Percentiles rank a stretch among this genome's conserved stretches.
phyloP scores from a whole-genome alignment of 2,797 vertebrate genomes.

The Psittacula echo region DNA sequence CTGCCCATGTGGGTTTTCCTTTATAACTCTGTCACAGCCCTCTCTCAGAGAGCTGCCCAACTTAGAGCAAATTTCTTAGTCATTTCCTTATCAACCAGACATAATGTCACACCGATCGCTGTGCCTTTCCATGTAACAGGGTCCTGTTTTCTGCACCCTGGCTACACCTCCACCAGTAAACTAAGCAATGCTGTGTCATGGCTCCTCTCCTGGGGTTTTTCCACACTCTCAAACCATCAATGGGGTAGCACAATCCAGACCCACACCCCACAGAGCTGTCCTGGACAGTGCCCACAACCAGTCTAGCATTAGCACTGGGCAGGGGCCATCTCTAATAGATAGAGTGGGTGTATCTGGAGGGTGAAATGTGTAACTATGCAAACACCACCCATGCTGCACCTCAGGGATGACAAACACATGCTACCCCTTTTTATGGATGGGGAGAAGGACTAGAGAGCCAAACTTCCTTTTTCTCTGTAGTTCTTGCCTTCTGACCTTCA shows the following conservation, averaged over 20 bases:
- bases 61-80: not conserved
- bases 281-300: not conserved
- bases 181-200: not conserved
- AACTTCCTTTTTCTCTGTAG: not conserved
- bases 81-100: not conserved
- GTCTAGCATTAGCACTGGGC: not conserved
- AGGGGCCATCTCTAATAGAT: not conserved
- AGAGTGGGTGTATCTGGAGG: not conserved
- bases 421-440: not conserved
- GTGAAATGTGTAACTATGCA: not conserved
- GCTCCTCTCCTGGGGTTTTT: not conserved
- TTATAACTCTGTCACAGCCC: not conserved
- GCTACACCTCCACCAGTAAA: not conserved
- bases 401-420: not conserved
- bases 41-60: not conserved
- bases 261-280: accelerated
- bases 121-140: accelerated
- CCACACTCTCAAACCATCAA: not conserved
- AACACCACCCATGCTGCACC: accelerated
- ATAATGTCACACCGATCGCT: accelerated
- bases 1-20: not conserved
- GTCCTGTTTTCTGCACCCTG: not conserved
- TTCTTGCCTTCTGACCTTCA: accelerated
- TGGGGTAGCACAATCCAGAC: no score
- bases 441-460: not conserved